Base-by-base conservation (phyloP, 2,888 invertebrate species). In the Spisula subtruncata region DNA sequence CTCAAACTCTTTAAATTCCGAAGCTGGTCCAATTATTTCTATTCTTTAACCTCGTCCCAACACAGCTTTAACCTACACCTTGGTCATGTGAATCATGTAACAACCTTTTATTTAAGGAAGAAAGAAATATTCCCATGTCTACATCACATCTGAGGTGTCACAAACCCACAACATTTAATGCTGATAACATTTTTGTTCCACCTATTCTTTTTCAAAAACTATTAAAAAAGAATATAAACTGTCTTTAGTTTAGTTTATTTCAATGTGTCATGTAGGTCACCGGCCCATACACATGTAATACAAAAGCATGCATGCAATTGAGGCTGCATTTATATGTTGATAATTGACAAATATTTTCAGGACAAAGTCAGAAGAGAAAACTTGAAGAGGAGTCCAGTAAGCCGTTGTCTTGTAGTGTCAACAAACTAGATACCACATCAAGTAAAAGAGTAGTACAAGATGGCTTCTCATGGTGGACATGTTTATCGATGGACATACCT, bases 401-500 rank as follows among this genome's bases (percentile, higher is more conserved):
- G 25, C 5, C n/a, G 1, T 16, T n/a, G 20, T 1, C 8, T 18
- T 35, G 16, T 35, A 14, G 75, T 35, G 60, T 20, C 14, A 29
- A 35, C 18, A 29, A 25, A 51, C 20, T 16, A 16, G 25, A 29
- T 14, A 60, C 18, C 0, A 32, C 32, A 29, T 20, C 60, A 4
- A 84, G 32, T 20, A 95, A 95, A 81, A 90, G 90, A 75, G 90
- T 93, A 88, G 93, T 95, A 56, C 89, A 94, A 88, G 95, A 96
- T 87, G 94, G 96, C 0, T 94, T 93, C 81, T 95, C 95, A 0
- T 95, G 95, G 95, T 95, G 95, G 95, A 95, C 95, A 14, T 95
- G 95, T 87, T 29, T 95, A 48, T 94, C 93, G 89, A 93, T 94
- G 86, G 94, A 92, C 20, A 93, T 95, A 92, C 92, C 94, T 35